Evolutionary conservation across 2,113 vertebrate genomes (phyloP), one percentile per base, ranked within the genome.

Genomic region (Strix uralensis): DNA sequence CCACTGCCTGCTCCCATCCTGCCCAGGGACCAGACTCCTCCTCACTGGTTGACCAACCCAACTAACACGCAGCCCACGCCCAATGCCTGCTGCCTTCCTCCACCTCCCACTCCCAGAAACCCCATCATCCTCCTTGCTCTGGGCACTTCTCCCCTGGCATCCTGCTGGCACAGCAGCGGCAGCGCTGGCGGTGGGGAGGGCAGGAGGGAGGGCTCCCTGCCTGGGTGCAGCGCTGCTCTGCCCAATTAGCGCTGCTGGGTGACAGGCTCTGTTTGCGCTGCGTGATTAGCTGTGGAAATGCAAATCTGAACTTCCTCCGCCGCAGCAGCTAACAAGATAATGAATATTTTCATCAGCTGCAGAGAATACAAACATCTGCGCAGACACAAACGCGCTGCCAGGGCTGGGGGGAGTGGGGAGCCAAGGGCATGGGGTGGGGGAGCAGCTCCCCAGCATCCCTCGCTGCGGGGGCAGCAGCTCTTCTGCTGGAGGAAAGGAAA

Each of bases 311-410:
- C 97, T 93, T 97, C 97, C 97, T 97, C 97, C 81, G 13, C 94
- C 8, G 30, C 95, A 21, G 90, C 97, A 97, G 96, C 97, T 98
- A 98, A 98, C 98, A 95, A 95, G 98, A 98, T 98, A 98, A 98
- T 98, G 98, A 98, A 92, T 98, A 98, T 98, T 98, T 98, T 98
- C 98, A 97, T 98, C 97, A 97, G 95, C 97, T 97, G 96, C 92
- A 93, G 95, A 97, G 98, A 98, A 98, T 67, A 98, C 97, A 98
- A 98, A 98, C 98, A 98, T 98, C 98, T 98, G 98, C 54, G 20
- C 97, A 97, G 97, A 92, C 97, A 97, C 86, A 65, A 86, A 79
- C 30, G 82, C 22, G 27, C 94, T 96, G 96, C 92, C 30, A 36
- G 66, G 96, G 89, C 67, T 3, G 51, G 59, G 47, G 85, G 89